Evolutionary conservation across 2,113 vertebrate genomes (phyloP).

Genomic region (Sylvicapra grimmia): DNA sequence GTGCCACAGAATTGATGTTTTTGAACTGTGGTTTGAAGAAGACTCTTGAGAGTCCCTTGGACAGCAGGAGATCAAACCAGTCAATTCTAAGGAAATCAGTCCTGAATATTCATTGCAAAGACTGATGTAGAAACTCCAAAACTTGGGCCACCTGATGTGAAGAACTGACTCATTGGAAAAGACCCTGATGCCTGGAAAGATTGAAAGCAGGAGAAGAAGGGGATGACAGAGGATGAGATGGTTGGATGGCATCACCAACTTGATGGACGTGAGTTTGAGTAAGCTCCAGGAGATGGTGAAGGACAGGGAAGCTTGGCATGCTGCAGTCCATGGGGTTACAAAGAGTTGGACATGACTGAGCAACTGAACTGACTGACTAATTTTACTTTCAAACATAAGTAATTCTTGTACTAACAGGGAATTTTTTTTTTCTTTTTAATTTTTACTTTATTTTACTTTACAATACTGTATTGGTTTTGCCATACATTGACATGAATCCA

Average conservation of each 20-base stretch:
- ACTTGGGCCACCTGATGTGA: not conserved
- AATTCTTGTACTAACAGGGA: not conserved
- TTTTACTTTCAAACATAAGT: conserved; percentile 4
- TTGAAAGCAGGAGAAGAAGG: not conserved
- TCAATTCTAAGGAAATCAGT: not conserved
- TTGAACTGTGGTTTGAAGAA: not conserved
- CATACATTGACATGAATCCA: too few species aligned
- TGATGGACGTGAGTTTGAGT: not conserved
- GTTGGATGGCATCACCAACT: not conserved
- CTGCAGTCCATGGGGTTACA: fast-evolving
- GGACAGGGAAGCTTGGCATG: not conserved
- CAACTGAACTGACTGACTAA: not conserved
- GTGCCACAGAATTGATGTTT: not conserved
- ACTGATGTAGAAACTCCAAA: not conserved
- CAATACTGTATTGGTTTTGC: too few species aligned
- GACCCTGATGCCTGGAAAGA: not conserved
- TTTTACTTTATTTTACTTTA: too few species aligned
- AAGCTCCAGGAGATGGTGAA: not conserved
- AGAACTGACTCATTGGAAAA: not conserved
- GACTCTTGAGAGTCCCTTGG: not conserved
- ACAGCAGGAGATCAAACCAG: not conserved
- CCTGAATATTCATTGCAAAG: not conserved
- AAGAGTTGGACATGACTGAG: not conserved
- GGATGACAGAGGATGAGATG: not conserved
- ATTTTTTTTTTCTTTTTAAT: too few species aligned